Evolutionary conservation across 1,140 invertebrate species (phyloP).

Genomic region (Neodiprion pinetum): DNA sequence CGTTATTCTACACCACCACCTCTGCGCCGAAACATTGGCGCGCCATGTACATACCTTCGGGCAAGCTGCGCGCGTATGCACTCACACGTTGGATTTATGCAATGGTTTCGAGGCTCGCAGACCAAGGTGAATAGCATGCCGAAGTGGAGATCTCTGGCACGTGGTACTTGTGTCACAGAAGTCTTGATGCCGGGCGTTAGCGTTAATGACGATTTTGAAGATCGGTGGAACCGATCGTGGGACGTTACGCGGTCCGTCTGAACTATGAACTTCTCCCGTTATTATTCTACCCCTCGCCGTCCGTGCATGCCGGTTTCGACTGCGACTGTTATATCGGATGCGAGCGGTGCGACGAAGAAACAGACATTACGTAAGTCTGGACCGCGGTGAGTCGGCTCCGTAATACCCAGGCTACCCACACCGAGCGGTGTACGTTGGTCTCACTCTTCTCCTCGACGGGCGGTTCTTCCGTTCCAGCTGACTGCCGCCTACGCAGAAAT

Average conservation of each 20-base stretch:
- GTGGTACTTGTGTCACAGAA: too few species aligned
- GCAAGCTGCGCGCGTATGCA: too few species aligned
- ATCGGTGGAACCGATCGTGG: neutral
- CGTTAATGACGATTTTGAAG: neutral
- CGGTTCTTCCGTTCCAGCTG: constrained; percentile 1
- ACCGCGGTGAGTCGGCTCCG: neutral
- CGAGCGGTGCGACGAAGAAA: too few species aligned
- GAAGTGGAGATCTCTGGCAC: too few species aligned
- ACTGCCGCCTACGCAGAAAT: neutral
- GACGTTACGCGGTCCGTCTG: neutral
- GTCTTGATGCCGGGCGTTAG: neutral
- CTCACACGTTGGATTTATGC: too few species aligned
- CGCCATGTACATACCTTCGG: too few species aligned
- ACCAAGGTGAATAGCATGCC: neutral
- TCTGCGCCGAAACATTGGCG: too few species aligned
- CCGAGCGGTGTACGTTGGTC: too few species aligned
- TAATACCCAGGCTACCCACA: too few species aligned
- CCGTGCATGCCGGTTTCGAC: too few species aligned
- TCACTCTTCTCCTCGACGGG: too few species aligned
- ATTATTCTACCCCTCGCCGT: neutral
- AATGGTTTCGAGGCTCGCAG: neutral
- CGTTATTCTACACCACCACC: neutral
- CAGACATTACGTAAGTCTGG: neutral
- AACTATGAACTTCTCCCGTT: neutral
- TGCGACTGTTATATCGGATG: too few species aligned